Base-by-base conservation (phyloP, 2,888 invertebrate species). In the Athrips mouffetella region DNA sequence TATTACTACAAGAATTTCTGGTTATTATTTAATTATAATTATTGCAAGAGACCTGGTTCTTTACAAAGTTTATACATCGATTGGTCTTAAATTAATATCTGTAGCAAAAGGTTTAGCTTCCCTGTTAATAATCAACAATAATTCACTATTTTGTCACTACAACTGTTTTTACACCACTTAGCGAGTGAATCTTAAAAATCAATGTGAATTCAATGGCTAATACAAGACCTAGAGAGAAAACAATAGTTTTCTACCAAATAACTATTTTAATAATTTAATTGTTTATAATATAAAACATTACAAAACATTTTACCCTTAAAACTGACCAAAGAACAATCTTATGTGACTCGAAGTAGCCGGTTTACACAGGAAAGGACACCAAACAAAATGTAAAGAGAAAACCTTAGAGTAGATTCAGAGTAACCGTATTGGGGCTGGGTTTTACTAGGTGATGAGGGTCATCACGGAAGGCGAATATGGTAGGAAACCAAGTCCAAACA, bases 301-400 rank as follows among this genome's bases (percentile, higher is more conserved):
- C 59, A 75, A 80, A 78, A 78, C 71, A 76, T 73, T 72, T 74
- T 76, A 77, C 70, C 69, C 77, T 76, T 80, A 79, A 55, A 74
- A 62, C 64, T 72, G 70, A 75, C 65, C 73, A 67, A 66, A 63
- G 60, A 62, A 62, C 54, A n/a, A n/a, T n/a, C n/a, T n/a, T n/a
- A n/a, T n/a, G n/a, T n/a, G n/a, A n/a, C n/a, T n/a, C n/a, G n/a
- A n/a, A n/a, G n/a, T n/a, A n/a, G n/a, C n/a, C n/a, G n/a, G n/a
- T n/a, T n/a, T n/a, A n/a, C n/a, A n/a, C n/a, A n/a, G n/a, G n/a
- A n/a, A n/a, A n/a, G n/a, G n/a, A n/a, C n/a, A n/a, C n/a, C n/a
- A n/a, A n/a, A n/a, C n/a, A n/a, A n/a, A n/a, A n/a, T n/a, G n/a
- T n/a, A n/a, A n/a, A n/a, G n/a, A n/a, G n/a, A n/a, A n/a, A n/a